Conservation (phyloP, 2,888 invertebrate species). For the Auanema sp. region DNA sequence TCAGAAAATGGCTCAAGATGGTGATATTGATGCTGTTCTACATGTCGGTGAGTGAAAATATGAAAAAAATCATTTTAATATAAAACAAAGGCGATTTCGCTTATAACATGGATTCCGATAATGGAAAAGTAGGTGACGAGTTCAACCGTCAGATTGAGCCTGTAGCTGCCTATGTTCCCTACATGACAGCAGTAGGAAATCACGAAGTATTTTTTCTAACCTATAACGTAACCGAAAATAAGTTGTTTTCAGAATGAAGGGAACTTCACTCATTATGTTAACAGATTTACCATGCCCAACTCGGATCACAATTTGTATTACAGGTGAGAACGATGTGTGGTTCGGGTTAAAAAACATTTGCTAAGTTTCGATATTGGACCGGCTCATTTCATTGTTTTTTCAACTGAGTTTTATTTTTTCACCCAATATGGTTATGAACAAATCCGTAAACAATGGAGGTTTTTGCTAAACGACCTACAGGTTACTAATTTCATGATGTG, state of each 20-base stretch:
- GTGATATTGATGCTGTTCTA: conserved; percentile 64
- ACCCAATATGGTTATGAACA: conserved; percentile 82
- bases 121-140: conserved; percentile 82
- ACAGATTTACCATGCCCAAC: conserved; percentile 85
- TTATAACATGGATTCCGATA: conserved; percentile 83
- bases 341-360: background rate
- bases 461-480: conserved; percentile 57
- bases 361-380: conserved; percentile 83
- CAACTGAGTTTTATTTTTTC: conserved; percentile 93
- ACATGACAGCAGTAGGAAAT: conserved; percentile 79
- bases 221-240: background rate
- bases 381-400: conserved; percentile 85
- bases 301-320: conserved; percentile 63
- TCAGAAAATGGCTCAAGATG: conserved; percentile 80
- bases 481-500: conserved; percentile 8
- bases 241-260: conserved; percentile 19
- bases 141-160: conserved; percentile 86
- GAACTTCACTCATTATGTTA: conserved; percentile 84
- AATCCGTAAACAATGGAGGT: conserved; percentile 58
- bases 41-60: conserved; percentile 56
- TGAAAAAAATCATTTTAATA: background rate
- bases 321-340: conserved; percentile 38
- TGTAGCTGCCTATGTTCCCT: conserved; percentile 85
- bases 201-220: conserved; percentile 33
- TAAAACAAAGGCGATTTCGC: conserved; percentile 79